Conservation (phyloP, 2,113 vertebrate genomes). For the Tapirus terrestris region DNA sequence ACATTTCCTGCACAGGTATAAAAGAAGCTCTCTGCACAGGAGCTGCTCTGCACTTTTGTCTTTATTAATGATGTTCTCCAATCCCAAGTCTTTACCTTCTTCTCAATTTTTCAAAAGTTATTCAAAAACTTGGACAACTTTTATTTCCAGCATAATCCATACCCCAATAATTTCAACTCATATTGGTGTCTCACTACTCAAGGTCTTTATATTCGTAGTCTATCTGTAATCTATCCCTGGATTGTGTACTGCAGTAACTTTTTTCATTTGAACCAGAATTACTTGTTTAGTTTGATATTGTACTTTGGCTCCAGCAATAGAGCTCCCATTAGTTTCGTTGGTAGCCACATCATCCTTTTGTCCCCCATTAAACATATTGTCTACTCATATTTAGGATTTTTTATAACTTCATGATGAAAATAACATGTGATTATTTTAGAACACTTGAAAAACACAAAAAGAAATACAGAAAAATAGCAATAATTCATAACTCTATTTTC, state of each 20-base stretch:
- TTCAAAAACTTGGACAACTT: not conserved
- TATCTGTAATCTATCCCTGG: not conserved
- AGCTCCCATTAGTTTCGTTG: not conserved
- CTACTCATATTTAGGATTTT: not conserved
- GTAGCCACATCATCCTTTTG: not conserved
- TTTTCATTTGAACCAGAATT: not conserved
- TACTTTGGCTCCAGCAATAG: not conserved
- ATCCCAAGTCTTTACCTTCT: not conserved
- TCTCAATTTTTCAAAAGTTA: not conserved
- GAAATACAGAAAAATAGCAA: not conserved
- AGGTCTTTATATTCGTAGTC: not conserved
- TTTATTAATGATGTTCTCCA: not conserved
- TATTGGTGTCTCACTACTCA: not conserved
- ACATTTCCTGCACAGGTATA: not conserved
- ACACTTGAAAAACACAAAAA: not conserved
- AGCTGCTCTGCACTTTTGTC: not conserved
- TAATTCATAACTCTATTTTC: not conserved
- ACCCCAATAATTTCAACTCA: not conserved
- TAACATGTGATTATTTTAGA: not conserved
- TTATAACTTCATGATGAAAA: not conserved
- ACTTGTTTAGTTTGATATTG: not conserved
- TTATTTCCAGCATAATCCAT: conserved; percentile 16
- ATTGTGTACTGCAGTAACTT: not conserved
- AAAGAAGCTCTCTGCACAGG: not conserved
- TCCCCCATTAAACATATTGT: not conserved